Percentiles rank a stretch among this genome's conserved stretches.
phyloP scores from a whole-genome alignment of 2,113 vertebrate genomes.

The Leptobrachium ailaonicum region DNA sequence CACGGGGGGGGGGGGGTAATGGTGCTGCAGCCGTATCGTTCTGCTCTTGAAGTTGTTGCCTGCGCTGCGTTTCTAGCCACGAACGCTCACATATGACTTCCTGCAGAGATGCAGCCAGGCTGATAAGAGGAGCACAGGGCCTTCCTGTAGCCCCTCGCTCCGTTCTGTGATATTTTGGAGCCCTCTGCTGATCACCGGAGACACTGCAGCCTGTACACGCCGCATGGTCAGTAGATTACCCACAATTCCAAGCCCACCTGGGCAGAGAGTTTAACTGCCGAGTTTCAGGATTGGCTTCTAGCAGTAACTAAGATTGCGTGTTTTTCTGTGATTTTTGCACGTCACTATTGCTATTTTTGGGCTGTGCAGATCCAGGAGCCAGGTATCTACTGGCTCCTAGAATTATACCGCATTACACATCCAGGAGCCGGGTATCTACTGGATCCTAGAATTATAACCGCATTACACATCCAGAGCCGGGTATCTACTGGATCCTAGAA shows the following conservation, averaged over 20 bases:
- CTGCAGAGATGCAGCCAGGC: constrained; percentile 7
- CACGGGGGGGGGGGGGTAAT: neutral
- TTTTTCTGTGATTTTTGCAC: too few species aligned
- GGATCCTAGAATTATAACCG: too few species aligned
- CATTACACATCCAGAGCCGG: too few species aligned
- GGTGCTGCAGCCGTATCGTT: neutral
- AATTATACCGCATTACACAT: too few species aligned
- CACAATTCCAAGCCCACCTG: neutral
- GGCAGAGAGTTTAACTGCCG: too few species aligned
- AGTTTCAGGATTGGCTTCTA: too few species aligned
- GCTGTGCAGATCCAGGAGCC: too few species aligned
- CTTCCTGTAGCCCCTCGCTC: constrained; percentile 13
- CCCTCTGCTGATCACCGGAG: neutral
- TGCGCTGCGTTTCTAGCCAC: neutral
- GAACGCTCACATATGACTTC: constrained; percentile 19
- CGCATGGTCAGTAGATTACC: constrained; percentile 2
- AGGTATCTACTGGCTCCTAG: too few species aligned
- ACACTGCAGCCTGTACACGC: constrained; percentile 8
- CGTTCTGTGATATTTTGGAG: neutral
- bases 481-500: too few species aligned
- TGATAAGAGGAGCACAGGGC: constrained; percentile 10
- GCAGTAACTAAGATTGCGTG: too few species aligned
- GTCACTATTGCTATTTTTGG: too few species aligned
- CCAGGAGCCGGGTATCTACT: too few species aligned
- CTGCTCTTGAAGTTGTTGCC: neutral